Evolutionary conservation across 92 coral and sea anemone species (phyloP).

Genomic region (Porites rus): DNA sequence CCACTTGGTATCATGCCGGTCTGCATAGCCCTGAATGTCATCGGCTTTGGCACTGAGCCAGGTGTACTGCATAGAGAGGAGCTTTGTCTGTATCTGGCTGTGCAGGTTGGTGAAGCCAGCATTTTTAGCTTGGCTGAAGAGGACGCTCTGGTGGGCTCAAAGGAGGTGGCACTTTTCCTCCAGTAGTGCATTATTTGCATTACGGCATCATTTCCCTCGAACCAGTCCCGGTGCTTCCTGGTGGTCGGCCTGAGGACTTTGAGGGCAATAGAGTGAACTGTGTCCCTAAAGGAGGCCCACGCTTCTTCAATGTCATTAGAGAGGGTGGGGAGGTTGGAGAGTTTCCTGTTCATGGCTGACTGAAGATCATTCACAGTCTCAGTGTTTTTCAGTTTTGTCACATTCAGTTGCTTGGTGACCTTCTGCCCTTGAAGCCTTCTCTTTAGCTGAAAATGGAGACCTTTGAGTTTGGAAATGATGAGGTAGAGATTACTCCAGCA

Average conservation of each 20-base stretch:
- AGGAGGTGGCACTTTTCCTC: slow-evolving; percentile 48
- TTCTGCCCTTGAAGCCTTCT: slow-evolving; percentile 29
- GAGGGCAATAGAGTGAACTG: slow-evolving; percentile 1
- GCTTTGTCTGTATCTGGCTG: background rate
- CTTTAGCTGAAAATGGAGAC: slow-evolving; percentile 9
- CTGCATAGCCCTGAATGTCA: background rate
- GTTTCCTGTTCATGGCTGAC: background rate
- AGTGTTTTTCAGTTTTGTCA: background rate
- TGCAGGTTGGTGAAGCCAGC: background rate
- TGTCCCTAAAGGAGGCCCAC: slow-evolving; percentile 46
- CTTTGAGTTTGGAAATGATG: slow-evolving; percentile 22
- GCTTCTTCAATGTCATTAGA: slow-evolving; percentile 13
- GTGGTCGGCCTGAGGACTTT: slow-evolving; percentile 45
- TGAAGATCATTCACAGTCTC: slow-evolving; percentile 27
- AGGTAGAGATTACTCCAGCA: slow-evolving; percentile 47
- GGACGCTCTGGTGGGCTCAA: slow-evolving; percentile 23
- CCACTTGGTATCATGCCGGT: background rate
- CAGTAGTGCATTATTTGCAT: slow-evolving; percentile 29
- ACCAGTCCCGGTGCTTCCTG: slow-evolving; percentile 65
- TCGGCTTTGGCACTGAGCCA: background rate
- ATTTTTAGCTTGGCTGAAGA: slow-evolving; percentile 32
- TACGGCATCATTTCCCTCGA: slow-evolving; percentile 50
- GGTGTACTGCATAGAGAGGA: slow-evolving; percentile 13
- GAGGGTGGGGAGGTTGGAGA: background rate
- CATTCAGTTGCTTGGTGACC: slow-evolving; percentile 32